A percentile compares a stretch with the other conserved stretches of the same genome.
Evolutionary conservation across 2,888 invertebrate genomes (phyloP).

Genomic region (Oegoconia quadripuncta): DNA sequence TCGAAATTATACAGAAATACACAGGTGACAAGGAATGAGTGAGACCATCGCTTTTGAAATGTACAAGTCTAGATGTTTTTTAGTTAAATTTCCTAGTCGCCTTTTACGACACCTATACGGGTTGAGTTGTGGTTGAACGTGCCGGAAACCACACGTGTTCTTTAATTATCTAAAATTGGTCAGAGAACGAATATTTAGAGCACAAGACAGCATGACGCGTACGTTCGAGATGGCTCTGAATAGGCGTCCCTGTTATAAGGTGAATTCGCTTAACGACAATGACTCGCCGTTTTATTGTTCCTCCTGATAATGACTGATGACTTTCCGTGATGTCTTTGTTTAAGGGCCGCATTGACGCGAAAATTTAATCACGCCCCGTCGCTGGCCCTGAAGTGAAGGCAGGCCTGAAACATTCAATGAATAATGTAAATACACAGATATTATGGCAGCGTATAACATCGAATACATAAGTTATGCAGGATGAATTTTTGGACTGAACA

Average conservation of each 20-base stretch:
- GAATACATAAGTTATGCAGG: not conserved
- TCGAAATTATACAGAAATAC: too few species aligned
- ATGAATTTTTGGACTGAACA: not conserved
- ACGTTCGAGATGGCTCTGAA: constrained; percentile 15
- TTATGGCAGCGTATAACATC: not conserved
- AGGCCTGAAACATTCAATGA: constrained; percentile 2
- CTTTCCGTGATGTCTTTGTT: constrained; percentile 71
- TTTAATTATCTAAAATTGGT: too few species aligned
- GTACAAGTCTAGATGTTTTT: too few species aligned
- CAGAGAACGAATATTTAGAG: not conserved
- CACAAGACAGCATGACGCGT: not conserved
- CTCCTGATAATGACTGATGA: constrained; percentile 74
- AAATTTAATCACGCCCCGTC: constrained; percentile 64
- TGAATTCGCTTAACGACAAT: constrained; percentile 68
- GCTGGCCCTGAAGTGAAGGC: constrained; percentile 1
- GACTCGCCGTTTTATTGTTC: constrained; percentile 71
- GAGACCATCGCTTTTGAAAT: too few species aligned
- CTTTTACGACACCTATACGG: too few species aligned
- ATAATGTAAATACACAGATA: constrained; percentile 7
- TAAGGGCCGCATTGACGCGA: constrained; percentile 63
- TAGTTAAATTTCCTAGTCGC: too few species aligned
- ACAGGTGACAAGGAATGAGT: too few species aligned
- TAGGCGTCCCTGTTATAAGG: constrained; percentile 41
- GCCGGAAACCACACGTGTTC: too few species aligned
- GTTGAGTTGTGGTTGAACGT: too few species aligned